Percentiles rank a stretch among this genome's conserved stretches.
These are phyloP conservation scores for Xestia xanthographa DNA, from an alignment of 2,888 invertebrate genomes.

Conservation along the genomic window DNA sequence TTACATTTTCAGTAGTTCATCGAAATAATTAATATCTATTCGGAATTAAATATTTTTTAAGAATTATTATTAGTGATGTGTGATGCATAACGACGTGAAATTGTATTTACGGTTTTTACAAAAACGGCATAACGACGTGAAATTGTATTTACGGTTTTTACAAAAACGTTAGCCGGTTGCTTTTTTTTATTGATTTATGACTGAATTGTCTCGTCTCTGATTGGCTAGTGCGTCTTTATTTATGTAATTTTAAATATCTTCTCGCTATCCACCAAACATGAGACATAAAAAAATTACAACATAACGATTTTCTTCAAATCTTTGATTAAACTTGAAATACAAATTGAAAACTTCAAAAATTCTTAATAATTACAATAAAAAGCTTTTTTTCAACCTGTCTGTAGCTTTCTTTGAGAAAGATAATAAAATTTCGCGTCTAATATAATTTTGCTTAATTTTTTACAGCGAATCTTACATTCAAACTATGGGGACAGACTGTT, in stretches of 20 bases:
- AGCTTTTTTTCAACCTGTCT: conserved; percentile 56
- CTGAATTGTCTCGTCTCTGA: background rate
- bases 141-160: conserved; percentile 8
- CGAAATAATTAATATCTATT: conserved; percentile 53
- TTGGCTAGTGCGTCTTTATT: background rate
- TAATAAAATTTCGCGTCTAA: conserved; percentile 49
- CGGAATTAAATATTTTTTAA: conserved; percentile 49
- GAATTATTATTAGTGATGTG: conserved; percentile 32
- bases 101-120: conserved; percentile 5
- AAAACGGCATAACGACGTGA: conserved; percentile 35
- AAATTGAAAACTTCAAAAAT: conserved; percentile 48
- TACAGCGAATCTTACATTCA: conserved; percentile 52
- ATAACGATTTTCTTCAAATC: conserved; percentile 31
- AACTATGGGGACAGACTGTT: conserved; percentile 57
- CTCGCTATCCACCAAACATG: conserved; percentile 34
- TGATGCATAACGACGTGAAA: conserved; percentile 42
- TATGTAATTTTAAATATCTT: conserved; percentile 12
- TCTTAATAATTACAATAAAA: conserved; percentile 56
- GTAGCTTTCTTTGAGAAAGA: conserved; percentile 67
- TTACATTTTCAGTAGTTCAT: conserved; percentile 49
- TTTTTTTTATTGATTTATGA: background rate
- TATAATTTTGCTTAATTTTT: conserved; percentile 50
- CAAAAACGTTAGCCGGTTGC: background rate
- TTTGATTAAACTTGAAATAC: conserved; percentile 42
- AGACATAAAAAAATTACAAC: conserved; percentile 27